phyloP scores from a whole-genome alignment of 2,113 vertebrate species.

The Trematocara stigmaticum region DNA sequence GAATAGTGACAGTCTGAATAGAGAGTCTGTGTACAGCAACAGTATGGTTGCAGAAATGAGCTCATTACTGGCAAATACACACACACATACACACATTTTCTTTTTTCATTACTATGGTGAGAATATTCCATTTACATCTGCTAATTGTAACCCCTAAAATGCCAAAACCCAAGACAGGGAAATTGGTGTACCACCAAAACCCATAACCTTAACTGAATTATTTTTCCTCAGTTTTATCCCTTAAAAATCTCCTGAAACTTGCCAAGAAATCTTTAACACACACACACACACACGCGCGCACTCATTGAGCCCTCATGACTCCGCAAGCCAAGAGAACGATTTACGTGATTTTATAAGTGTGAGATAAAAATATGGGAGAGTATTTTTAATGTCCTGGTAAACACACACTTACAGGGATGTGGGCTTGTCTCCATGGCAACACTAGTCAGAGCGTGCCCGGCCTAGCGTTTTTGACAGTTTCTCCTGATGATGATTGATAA shows the following conservation, averaged over 20 bases:
- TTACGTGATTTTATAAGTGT: conserved; percentile 23
- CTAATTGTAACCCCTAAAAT: conserved; percentile 27
- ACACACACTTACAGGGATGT: conserved; percentile 54
- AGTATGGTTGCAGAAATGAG: conserved; percentile 45
- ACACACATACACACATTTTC: not conserved
- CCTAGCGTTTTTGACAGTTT: conserved; percentile 52
- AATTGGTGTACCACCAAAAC: conserved; percentile 20
- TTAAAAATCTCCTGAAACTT: conserved; percentile 17
- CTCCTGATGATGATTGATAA: conserved; percentile 73
- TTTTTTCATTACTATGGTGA: conserved; percentile 7
- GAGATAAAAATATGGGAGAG: conserved; percentile 44
- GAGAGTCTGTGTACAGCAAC: conserved; percentile 46
- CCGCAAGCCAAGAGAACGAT: not conserved
- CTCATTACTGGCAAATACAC: conserved; percentile 55
- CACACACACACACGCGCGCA: not conserved
- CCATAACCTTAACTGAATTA: conserved; percentile 30
- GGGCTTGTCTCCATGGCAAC: conserved; percentile 70
- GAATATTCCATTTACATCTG: conserved; percentile 31
- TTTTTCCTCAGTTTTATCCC: not conserved
- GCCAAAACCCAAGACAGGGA: not conserved
- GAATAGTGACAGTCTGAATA: conserved; percentile 46
- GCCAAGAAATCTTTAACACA: not conserved
- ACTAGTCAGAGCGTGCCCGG: conserved; percentile 40
- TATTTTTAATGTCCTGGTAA: conserved; percentile 64
- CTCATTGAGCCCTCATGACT: not conserved